A percentile compares a stretch with the other conserved stretches of the same genome.
Evolutionary conservation across 2,797 vertebrate species (phyloP).

Genomic region (Vespertilio murinus): DNA sequence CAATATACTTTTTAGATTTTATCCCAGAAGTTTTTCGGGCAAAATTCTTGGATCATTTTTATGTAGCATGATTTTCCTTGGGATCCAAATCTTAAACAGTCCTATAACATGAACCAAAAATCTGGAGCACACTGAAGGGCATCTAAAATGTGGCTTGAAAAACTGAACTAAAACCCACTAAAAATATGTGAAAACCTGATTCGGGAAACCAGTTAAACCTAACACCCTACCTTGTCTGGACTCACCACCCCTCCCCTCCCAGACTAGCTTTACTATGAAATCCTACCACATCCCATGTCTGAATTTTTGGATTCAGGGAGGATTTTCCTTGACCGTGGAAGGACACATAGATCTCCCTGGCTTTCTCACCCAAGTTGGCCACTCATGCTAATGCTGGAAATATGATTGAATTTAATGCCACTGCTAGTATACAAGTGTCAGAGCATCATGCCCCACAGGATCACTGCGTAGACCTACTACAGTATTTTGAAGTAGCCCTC

Average conservation of each 20-base stretch:
- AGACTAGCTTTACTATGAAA: constrained; percentile 86
- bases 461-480: constrained; percentile 78
- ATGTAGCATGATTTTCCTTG: constrained; percentile 90
- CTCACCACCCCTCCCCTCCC: constrained; percentile 75
- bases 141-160: constrained; percentile 82
- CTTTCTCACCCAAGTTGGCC: constrained; percentile 63
- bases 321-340: constrained; percentile 74
- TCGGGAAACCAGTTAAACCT: constrained; percentile 70
- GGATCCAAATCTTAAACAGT: constrained; percentile 86
- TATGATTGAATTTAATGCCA: constrained; percentile 56
- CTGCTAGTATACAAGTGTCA: constrained; percentile 71
- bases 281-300: constrained; percentile 85
- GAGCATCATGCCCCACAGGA: constrained; percentile 71
- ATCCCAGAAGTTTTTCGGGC: constrained; percentile 87
- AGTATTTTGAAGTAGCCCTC: constrained; percentile 84
- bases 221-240: constrained; percentile 72
- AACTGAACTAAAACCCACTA: constrained; percentile 82
- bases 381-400: constrained; percentile 58
- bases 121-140: constrained; percentile 84
- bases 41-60: constrained; percentile 88
- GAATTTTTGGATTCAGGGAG: constrained; percentile 79
- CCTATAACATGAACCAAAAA: constrained; percentile 81
- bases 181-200: constrained; percentile 70
- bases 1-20: constrained; percentile 93
- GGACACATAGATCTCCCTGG: constrained; percentile 69